Percentiles rank a stretch among this genome's conserved stretches.
Conservation (phyloP, 2,113 vertebrate species). For the Gymnarchus niloticus region DNA sequence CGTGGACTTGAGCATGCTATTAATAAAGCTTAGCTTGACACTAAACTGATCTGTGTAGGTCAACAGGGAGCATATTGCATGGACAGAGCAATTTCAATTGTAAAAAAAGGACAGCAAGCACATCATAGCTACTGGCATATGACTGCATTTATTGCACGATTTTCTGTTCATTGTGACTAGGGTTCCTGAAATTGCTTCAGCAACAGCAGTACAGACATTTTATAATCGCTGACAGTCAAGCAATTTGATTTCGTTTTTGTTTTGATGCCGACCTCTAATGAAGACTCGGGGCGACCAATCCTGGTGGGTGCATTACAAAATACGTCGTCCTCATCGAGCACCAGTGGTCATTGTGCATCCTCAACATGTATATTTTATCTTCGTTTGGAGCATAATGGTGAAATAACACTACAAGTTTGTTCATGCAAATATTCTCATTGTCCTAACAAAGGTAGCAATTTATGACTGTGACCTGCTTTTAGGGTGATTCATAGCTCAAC, state of each 20-base stretch:
- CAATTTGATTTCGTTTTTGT: not conserved
- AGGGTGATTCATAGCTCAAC: constrained; percentile 2
- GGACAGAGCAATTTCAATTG: not conserved
- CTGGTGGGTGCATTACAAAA: not conserved
- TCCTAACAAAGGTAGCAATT: constrained; percentile 6
- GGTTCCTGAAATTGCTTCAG: not conserved
- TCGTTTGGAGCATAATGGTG: not conserved
- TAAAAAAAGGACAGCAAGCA: not conserved
- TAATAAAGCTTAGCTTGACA: not conserved
- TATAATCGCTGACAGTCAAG: not conserved
- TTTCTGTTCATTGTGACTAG: not conserved
- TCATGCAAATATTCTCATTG: not conserved
- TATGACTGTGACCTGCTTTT: constrained; percentile 8
- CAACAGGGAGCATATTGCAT: not conserved
- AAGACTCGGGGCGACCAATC: not conserved
- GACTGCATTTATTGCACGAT: not conserved
- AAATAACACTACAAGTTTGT: not conserved
- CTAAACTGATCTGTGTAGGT: not conserved
- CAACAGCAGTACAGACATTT: not conserved
- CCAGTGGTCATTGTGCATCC: not conserved
- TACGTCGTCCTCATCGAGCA: not conserved
- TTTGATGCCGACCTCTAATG: not conserved
- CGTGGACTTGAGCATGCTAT: not conserved
- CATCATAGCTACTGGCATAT: not conserved
- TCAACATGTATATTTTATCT: not conserved